Evolutionary conservation across 2,113 vertebrate species (phyloP).

Genomic region (Grammomys dolichurus): DNA sequence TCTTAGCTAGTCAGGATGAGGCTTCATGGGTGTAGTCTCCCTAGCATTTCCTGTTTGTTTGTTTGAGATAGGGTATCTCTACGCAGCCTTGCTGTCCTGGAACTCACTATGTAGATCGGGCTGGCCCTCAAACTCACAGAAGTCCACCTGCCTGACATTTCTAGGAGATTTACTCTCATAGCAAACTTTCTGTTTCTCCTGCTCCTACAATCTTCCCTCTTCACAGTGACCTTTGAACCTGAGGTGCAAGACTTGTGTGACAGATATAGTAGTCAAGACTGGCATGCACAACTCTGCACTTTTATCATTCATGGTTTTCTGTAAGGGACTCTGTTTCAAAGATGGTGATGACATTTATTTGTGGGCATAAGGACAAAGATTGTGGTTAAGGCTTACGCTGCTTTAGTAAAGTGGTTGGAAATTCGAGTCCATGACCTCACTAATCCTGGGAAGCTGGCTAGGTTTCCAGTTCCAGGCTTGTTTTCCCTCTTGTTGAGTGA

Average conservation of each 20-base stretch:
- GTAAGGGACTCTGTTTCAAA: not conserved
- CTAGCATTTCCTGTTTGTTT: not conserved
- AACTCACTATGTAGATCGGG: not conserved
- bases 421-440: not conserved
- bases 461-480: not conserved
- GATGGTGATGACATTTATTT: not conserved
- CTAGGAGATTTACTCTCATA: not conserved
- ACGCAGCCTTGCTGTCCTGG: not conserved
- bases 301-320: not conserved
- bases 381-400: not conserved
- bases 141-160: not conserved
- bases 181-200: not conserved
- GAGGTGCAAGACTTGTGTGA: not conserved
- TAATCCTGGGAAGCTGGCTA: not conserved
- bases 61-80: not conserved
- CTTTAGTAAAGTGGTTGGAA: too few species aligned
- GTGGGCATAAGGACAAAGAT: not conserved
- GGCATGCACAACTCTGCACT: not conserved
- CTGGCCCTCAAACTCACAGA: not conserved
- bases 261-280: not conserved
- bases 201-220: not conserved
- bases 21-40: not conserved
- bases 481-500: not conserved
- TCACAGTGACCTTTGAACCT: not conserved
- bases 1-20: not conserved